phyloP scores from a whole-genome alignment of 2,113 vertebrate species.

The Bungarus multicinctus region DNA sequence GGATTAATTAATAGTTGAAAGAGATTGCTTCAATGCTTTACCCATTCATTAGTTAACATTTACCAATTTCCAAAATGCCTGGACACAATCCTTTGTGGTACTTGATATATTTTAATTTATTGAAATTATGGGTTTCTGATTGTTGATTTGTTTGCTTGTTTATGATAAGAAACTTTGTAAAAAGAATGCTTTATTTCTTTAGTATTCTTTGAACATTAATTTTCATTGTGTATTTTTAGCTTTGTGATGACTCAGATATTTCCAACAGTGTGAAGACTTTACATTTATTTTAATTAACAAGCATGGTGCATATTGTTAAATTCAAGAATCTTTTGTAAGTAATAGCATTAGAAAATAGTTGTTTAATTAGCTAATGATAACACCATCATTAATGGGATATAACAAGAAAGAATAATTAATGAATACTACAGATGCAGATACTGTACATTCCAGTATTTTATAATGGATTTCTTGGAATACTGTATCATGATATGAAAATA shows the following conservation, averaged over 20 bases:
- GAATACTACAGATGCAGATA: conserved; percentile 61
- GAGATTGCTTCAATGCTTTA: neutral
- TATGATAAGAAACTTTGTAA: neutral
- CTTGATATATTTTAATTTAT: neutral
- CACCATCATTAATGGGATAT: conserved; percentile 67
- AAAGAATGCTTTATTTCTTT: neutral
- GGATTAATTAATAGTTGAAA: neutral
- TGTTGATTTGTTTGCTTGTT: rapidly evolving
- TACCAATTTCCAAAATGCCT: neutral
- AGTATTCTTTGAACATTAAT: neutral
- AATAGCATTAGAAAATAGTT: conserved; percentile 68
- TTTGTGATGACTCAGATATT: neutral
- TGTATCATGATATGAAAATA: conserved; percentile 47
- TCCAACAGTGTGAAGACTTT: neutral
- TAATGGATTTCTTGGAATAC: conserved; percentile 64
- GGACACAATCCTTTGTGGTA: neutral
- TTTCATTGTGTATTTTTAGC: neutral
- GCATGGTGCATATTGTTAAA: conserved; percentile 32
- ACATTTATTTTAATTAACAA: conserved; percentile 32
- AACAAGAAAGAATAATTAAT: conserved; percentile 66
- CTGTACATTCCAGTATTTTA: conserved; percentile 35
- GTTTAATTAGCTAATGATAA: conserved; percentile 49
- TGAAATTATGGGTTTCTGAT: neutral
- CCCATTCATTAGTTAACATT: neutral
- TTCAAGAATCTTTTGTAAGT: conserved; percentile 52